Evolutionary conservation across 2,113 vertebrate genomes (phyloP), one percentile per base, ranked within the genome.

Genomic region (Planiliza haematocheilus): DNA sequence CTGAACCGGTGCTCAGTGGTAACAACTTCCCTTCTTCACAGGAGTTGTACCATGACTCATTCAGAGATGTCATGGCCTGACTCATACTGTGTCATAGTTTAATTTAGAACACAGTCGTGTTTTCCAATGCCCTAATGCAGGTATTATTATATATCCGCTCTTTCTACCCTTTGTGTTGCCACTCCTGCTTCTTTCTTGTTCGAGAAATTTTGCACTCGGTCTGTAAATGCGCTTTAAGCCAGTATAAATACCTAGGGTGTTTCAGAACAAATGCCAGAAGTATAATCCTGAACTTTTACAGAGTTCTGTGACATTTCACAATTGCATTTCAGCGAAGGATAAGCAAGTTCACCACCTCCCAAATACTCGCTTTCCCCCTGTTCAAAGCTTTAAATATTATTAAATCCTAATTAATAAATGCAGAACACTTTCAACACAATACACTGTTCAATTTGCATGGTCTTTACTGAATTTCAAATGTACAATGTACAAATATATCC

Each of bases 21-120:
- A 57, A 71, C 70, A 4, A 48, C 18, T 37, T 21, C 7, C 10
- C 10, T 57, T 41, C 5, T 65, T 50, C 7, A 42, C 3, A 48
- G 16, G 36, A 37, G 24, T 57, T 13, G 38, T 11, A 18, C 24
- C 4, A 1, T 60, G 71, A 75, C 73, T 73, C 55, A 83, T 68
- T 55, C 62, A 37, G 20, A 14, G 39, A 81, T 16, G 21, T 46
- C 42, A 52, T 24, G 10, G 36, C 34, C 14, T 62, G 59, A 79
- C 45, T 83, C 63, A 68, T 38, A 34, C 34, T 65, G 50, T 67
- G 43, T 69, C 52, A 21, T 13, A 14, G 24, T 53, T 75, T 46
- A 37, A 57, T 67, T 72, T 66, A 66, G 66, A 55, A 21, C 59
- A 46, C 5, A 0, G 24, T 41, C 46, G 52, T 6, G 57, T 52